Conservation (phyloP, 2,113 vertebrate species). For the Oryzias melastigma region DNA sequence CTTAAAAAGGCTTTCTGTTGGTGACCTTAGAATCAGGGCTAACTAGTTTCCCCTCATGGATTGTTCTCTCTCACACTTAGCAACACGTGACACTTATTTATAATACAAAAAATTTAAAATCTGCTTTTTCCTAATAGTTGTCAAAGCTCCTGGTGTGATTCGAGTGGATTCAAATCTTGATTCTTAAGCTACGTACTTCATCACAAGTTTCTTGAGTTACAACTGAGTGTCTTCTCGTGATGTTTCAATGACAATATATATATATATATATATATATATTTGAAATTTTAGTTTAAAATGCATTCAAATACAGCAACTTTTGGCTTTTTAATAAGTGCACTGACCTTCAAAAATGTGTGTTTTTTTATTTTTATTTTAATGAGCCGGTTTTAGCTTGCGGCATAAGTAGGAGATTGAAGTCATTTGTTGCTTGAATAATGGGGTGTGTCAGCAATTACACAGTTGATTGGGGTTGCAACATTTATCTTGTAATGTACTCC, state of each 20-base stretch:
- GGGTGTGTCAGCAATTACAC: constrained; percentile 3
- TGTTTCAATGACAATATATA: not conserved
- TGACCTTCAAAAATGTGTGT: constrained; percentile 1
- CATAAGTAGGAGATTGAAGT: constrained; percentile 9
- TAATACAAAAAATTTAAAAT: too few relatives aligned
- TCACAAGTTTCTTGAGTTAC: too few relatives aligned
- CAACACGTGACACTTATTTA: too few relatives aligned
- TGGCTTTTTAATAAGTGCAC: constrained; percentile 1
- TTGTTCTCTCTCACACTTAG: too few relatives aligned
- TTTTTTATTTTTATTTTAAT: constrained; percentile 3
- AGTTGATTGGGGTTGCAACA: constrained; percentile 9
- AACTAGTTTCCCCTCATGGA: too few relatives aligned
- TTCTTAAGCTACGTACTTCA: too few relatives aligned
- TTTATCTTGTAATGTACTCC: not conserved
- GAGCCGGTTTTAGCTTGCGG: not conserved
- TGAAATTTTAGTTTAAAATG: constrained; percentile 2
- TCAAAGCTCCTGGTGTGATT: too few relatives aligned
- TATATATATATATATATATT: not conserved
- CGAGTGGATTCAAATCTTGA: too few relatives aligned
- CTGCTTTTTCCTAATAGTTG: too few relatives aligned
- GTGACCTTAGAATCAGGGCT: too few relatives aligned
- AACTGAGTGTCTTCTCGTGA: too few relatives aligned
- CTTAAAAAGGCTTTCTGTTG: too few relatives aligned
- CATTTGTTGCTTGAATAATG: not conserved
- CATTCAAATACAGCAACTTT: not conserved